Evolutionary conservation across 2,113 vertebrate genomes (phyloP).

Genomic region (Paradoxurus hermaphroditus): DNA sequence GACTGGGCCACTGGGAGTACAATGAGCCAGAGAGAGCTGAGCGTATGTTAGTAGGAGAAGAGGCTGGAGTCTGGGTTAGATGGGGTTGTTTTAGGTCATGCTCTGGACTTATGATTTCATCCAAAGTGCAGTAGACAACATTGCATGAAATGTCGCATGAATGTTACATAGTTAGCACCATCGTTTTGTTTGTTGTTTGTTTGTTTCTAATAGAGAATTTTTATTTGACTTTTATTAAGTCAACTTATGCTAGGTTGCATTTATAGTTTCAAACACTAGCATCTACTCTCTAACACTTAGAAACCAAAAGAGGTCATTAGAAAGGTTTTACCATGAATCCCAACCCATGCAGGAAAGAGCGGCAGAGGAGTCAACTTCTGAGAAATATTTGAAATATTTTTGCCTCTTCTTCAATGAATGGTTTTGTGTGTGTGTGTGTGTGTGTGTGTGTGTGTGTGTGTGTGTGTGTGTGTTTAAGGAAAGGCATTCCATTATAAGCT

Average conservation of each 20-base stretch:
- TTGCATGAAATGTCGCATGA: not conserved
- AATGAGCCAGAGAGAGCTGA: not conserved
- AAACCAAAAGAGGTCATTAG: not conserved
- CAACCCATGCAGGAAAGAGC: not conserved
- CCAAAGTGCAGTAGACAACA: not conserved
- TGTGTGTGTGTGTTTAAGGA: not conserved
- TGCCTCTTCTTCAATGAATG: not conserved
- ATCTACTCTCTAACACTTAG: not conserved
- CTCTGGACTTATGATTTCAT: not conserved
- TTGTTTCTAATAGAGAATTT: not conserved
- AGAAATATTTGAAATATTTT: not conserved
- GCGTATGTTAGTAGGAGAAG: fast-evolving
- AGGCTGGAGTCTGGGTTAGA: not conserved
- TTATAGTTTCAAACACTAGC: not conserved
- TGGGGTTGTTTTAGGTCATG: not conserved
- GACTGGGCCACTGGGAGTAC: fast-evolving
- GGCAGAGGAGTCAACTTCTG: not conserved
- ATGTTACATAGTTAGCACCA: not conserved
- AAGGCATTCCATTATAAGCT: not conserved
- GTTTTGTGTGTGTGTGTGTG: not conserved
- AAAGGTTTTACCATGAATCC: not conserved
- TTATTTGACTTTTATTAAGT: not conserved
- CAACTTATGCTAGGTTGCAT: not conserved
- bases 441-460: not conserved
- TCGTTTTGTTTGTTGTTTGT: not conserved